Evolutionary conservation across 92 coral and sea anemone species (phyloP).

Genomic region (Heliopora coerulea): DNA sequence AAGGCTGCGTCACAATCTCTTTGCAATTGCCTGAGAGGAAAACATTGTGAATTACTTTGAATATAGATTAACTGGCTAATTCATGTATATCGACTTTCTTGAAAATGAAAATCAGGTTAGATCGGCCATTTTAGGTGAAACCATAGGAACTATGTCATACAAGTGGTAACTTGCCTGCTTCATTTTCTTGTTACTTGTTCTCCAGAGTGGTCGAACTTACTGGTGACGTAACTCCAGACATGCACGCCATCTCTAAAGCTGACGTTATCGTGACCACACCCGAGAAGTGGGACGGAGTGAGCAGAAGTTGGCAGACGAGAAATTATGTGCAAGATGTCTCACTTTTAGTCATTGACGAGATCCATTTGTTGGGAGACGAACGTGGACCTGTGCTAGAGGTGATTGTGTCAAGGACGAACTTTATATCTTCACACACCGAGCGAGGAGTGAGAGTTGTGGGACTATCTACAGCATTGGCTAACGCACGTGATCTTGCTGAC

Average conservation of each 20-base stretch:
- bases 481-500: constrained; percentile 93
- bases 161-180: no score
- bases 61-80: no score
- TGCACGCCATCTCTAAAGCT: constrained; percentile 93
- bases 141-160: no score
- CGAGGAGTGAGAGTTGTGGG: constrained; percentile 88
- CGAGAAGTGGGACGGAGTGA: constrained; percentile 99
- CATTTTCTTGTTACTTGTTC: no score
- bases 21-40: no score
- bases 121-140: no score
- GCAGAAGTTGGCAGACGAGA: constrained; percentile 99
- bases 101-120: no score
- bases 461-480: constrained; percentile 92
- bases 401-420: constrained; percentile 96
- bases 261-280: constrained; percentile 99
- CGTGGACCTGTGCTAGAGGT: constrained; percentile 98
- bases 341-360: constrained; percentile 87
- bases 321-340: constrained; percentile 93
- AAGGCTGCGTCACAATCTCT: no score
- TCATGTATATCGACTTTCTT: no score
- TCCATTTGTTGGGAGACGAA: constrained; percentile 95
- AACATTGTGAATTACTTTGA: no score
- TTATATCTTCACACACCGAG: constrained; percentile 97
- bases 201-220: constrained; percentile 91
- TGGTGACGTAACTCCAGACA: constrained; percentile 98